Evolutionary conservation across 2,888 invertebrate species (phyloP).

Genomic region (Diarsia dahlii): DNA sequence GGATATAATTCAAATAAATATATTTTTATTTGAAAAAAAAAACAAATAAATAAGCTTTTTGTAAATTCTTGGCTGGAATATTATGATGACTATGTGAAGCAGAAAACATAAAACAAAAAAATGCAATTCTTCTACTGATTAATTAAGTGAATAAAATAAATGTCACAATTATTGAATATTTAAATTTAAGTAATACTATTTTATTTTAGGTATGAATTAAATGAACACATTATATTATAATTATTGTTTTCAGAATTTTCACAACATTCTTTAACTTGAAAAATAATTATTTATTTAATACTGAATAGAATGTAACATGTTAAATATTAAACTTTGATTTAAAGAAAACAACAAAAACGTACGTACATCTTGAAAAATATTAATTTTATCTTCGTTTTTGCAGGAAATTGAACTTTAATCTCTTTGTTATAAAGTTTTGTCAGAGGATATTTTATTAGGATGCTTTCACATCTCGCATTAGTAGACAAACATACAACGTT

Average conservation of each 20-base stretch:
- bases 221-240: background rate
- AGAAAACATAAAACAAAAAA: background rate
- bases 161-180: background rate
- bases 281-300: background rate
- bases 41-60: background rate
- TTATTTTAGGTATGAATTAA: background rate
- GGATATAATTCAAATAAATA: slow-evolving; percentile 31
- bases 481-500: no score
- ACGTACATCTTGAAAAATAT: no score
- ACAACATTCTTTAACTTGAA: background rate
- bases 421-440: no score
- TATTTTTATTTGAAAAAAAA: slow-evolving; percentile 25
- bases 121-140: background rate
- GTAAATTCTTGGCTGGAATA: background rate
- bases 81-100: background rate
- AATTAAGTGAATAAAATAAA: background rate
- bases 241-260: background rate
- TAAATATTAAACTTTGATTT: background rate
- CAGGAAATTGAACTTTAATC: no score
- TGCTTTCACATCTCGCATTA: background rate
- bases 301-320: background rate
- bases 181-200: slow-evolving; percentile 3
- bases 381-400: no score
- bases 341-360: background rate
- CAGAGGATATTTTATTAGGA: background rate